Evolutionary conservation across 2,797 vertebrate species (phyloP).

Genomic region (Saxicola maurus): DNA sequence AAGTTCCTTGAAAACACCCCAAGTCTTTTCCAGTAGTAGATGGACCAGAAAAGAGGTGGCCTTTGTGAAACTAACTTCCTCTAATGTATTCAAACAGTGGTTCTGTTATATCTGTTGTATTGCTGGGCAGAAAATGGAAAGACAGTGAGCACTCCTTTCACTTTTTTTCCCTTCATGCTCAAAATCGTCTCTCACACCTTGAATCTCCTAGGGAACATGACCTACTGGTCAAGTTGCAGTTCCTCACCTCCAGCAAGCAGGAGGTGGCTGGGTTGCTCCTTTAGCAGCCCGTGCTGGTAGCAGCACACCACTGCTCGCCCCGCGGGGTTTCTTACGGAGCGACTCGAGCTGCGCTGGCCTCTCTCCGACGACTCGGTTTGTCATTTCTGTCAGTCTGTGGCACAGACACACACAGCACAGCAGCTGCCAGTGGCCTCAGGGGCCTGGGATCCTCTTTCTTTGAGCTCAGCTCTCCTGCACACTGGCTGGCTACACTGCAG

Average conservation of each 20-base stretch:
- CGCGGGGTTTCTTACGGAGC: neutral
- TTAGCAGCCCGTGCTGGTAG: neutral
- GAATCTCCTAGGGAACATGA: neutral
- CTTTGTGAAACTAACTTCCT: neutral
- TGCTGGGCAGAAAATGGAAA: neutral
- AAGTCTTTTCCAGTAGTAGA: neutral
- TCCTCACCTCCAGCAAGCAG: neutral
- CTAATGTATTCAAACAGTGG: neutral
- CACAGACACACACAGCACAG: neutral
- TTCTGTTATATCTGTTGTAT: neutral
- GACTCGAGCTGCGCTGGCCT: neutral
- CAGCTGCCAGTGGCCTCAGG: slow-evolving; percentile 6
- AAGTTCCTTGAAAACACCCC: neutral
- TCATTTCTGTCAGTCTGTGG: slow-evolving; percentile 31
- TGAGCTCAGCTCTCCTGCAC: neutral
- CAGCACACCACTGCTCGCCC: neutral
- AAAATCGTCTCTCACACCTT: neutral
- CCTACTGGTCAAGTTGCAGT: neutral
- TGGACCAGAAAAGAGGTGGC: neutral
- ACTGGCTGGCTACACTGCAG: neutral
- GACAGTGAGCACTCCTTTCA: neutral
- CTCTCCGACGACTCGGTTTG: neutral
- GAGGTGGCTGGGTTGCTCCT: slow-evolving; percentile 10
- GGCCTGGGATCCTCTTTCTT: neutral
- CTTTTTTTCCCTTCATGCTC: neutral